Base-by-base conservation (phyloP, 2,113 vertebrate genomes). In the Trinectes maculatus region DNA sequence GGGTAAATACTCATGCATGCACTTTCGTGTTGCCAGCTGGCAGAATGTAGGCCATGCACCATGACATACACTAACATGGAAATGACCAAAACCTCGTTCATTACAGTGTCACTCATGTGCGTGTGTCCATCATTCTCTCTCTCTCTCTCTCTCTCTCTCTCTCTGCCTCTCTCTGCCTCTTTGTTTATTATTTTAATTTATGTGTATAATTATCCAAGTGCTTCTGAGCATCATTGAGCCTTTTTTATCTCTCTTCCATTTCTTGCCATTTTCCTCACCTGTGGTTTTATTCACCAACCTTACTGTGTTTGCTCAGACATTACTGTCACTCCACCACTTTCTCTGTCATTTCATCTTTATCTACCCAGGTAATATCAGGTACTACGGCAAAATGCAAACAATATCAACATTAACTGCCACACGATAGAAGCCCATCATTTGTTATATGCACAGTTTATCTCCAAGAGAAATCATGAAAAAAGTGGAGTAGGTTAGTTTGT, bases 11-110 rank as follows among this genome's bases (percentile, higher is more conserved):
- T 71, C 79, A 78, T 74, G 69, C 74, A 79, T 83, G 74, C 66
- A 74, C 55, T 74, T 65, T 36, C 60, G 70, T 70, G 65, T 66
- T 83, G 80, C 80, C 86, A 87, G 89, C 85, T 89, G 88, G 85
- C 80, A 83, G 80, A 89, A 91, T 91, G 76, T 91, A 89, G 87
- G 89, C 85, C 89, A 89, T 65, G 71, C 77, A 74, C 61, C 37
- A 59, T 81, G 74, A 47, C 80, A 60, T 81, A 71, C 68, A 78
- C 68, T 69, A 56, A 82, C 80, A 85, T 48, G 46, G 65, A 73
- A 72, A 80, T 72, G 37, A 79, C 72, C 74, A 70, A 68, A 87
- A 52, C 60, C 74, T 76, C 34, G 61, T 72, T 82, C 66, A 70
- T 82, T 74, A 69, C 42, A 54, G 25, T 42, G 31, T 64, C 29